Base-by-base conservation (phyloP, 2,113 vertebrate species). In the Crotalus tigris region DNA sequence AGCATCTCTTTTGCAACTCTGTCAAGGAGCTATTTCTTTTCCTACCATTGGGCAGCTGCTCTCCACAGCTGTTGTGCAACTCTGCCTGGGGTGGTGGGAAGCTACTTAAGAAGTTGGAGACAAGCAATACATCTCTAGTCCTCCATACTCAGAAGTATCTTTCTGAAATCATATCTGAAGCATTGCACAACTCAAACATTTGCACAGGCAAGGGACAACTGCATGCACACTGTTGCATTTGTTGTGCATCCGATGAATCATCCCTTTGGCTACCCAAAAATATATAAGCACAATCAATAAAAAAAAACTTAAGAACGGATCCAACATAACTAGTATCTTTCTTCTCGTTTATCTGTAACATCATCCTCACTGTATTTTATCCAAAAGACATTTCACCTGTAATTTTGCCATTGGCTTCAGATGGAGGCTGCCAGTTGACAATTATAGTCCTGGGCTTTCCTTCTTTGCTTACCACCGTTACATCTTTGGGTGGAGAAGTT, bases 391-490 rank as follows among this genome's bases (percentile, higher is more conserved):
- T 11, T 55, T 88, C 91, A 99, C 99, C 99, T 94, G 99, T 99
- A 92, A 99, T 99, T 95, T 99, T 99, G 92, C 99, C 99, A 0
- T 99, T 99, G 96, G 99, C 99, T 96, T 99, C 99, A 0, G 99
- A 99, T 0, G 99, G 99, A 26, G 99, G 99, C 97, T 99, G 99
- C 99, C 99, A 99, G 97, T 99, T 99, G 5, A 99, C 98, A 39
- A 99, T 99, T 90, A 99, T 99, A 87, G 99, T 99, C 85, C 98
- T 98, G 15, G 99, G 99, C 17, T 99, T 99, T 85, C 99, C 98
- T 96, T 99, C 99, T 97, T 99, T 99, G 98, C 99, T 99, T 95
- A 99, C 99, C 92, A 99, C 99, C 0, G 99, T 99, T 97, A 99
- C 99, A 21, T 99, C 99, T 96, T 99, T 99, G 3, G 99, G 99